Evolutionary conservation across 2,113 vertebrate genomes (phyloP), one percentile per base, ranked within the genome.

Genomic region (Elaphurus davidianus): DNA sequence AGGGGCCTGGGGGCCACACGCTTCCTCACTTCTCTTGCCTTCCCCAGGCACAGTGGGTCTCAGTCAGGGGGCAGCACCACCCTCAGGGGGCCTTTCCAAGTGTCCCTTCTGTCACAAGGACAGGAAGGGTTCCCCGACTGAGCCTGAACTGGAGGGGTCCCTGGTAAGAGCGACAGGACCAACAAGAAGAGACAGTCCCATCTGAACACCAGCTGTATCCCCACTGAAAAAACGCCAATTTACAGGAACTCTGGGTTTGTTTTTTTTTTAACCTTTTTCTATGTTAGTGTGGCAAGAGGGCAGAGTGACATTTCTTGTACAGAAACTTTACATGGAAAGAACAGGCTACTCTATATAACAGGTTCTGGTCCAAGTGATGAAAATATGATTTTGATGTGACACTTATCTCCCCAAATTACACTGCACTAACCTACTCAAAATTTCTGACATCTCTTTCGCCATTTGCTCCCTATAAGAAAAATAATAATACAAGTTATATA

Each of bases 391-490:
- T 89, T 98, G 86, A 89, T 64, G 28, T 59, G 87, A 96, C 23
- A 15, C 90, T 95, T 33, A 91, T 94, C 96, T 83, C 40, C 27
- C 27, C 60, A 36, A n/a, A 90, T 85, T 76, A 71, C 76, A 97
- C 92, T 98, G 83, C 98, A 99, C 99, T 99, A 99, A 99, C 99
- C 99, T 99, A 99, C 99, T 98, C 98, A 99, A 99, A 96, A 99
- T 98, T 95, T 99, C 99, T 95, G 99, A 99, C 98, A 99, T 99
- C 99, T 99, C 99, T 99, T 99, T 99, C 91, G 99, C 99, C 99
- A 99, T 99, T 99, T 99, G 99, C 62, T 99, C 99, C 99, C 99
- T 99, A 99, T 91, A 99, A 99, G 98, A 99, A 99, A 99, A 99
- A 98, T 90, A 40, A 97, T 74, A 98, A 97, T 85, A 92, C 86